Evolutionary conservation across 2,888 invertebrate species (phyloP).

Genomic region (Gerris lacustris): DNA sequence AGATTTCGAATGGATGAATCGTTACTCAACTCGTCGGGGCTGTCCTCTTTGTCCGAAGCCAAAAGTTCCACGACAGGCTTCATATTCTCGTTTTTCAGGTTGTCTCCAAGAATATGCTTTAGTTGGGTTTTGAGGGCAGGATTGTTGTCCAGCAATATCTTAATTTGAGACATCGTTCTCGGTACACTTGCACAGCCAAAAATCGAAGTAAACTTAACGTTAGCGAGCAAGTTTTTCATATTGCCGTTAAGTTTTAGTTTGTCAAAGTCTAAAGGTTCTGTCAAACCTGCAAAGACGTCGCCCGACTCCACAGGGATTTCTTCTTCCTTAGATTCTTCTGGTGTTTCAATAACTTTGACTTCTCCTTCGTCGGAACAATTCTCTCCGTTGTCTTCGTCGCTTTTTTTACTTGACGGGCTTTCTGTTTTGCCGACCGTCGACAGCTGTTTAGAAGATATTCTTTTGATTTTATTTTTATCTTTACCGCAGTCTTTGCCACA

Average conservation of each 20-base stretch:
- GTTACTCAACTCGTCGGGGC: not conserved
- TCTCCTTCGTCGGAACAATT: not conserved
- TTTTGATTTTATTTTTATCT: not conserved
- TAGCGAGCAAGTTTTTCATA: not conserved
- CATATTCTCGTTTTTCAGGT: not conserved
- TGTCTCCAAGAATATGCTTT: not conserved
- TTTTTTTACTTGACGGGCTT: no score
- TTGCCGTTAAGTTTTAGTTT: not conserved
- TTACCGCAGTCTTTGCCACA: not conserved
- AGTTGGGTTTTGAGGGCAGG: not conserved
- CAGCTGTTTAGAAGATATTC: not conserved
- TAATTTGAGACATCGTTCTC: not conserved
- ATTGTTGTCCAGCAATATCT: not conserved
- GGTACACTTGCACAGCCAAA: not conserved
- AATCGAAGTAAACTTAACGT: not conserved
- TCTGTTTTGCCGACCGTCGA: no score
- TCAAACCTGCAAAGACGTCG: no score
- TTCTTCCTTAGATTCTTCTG: not conserved
- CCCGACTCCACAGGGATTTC: not conserved
- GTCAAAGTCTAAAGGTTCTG: not conserved
- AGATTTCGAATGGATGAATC: not conserved
- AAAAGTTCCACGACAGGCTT: not conserved
- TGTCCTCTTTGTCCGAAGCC: not conserved
- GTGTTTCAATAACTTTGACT: not conserved
- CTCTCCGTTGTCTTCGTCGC: no score